phyloP scores from a whole-genome alignment of 1,140 invertebrate genomes.

The Drosophila simulans region DNA sequence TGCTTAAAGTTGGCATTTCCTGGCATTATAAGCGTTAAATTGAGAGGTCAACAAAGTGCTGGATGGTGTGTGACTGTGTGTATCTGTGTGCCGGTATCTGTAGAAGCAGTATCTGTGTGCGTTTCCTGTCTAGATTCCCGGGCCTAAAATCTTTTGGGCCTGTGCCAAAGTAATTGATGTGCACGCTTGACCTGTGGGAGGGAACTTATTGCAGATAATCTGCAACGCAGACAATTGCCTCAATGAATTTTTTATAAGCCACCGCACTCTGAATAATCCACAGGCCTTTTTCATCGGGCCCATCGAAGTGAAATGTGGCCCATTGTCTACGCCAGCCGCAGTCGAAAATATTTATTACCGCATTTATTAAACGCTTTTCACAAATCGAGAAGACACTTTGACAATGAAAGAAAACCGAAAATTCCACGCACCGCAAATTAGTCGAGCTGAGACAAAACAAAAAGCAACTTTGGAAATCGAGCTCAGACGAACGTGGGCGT shows the following conservation, averaged over 20 bases:
- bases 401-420: slow-evolving; percentile 54
- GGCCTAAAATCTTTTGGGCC: slow-evolving; percentile 59
- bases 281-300: slow-evolving; percentile 52
- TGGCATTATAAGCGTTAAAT: slow-evolving; percentile 81
- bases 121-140: slow-evolving; percentile 63
- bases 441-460: slow-evolving; percentile 40
- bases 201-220: slow-evolving; percentile 84
- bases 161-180: slow-evolving; percentile 85
- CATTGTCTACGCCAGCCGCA: slow-evolving; percentile 59
- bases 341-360: slow-evolving; percentile 72
- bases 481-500: slow-evolving; percentile 64
- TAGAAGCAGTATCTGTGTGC: slow-evolving; percentile 33
- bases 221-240: slow-evolving; percentile 83
- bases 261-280: slow-evolving; percentile 55
- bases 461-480: slow-evolving; percentile 30
- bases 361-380: slow-evolving; percentile 78
- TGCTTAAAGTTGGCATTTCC: slow-evolving; percentile 69
- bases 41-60: slow-evolving; percentile 74
- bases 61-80: slow-evolving; percentile 22
- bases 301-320: slow-evolving; percentile 69
- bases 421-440: slow-evolving; percentile 80
- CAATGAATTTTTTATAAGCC: slow-evolving; percentile 81
- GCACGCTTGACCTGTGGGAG: slow-evolving; percentile 84
- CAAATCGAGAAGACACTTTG: slow-evolving; percentile 50
- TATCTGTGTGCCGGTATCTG: slow-evolving; percentile 20